A percentile compares a stretch with the other conserved stretches of the same genome.
These are phyloP conservation scores for Cariama cristata DNA, from an alignment of 2,113 vertebrate species.

Conservation along the genomic window DNA sequence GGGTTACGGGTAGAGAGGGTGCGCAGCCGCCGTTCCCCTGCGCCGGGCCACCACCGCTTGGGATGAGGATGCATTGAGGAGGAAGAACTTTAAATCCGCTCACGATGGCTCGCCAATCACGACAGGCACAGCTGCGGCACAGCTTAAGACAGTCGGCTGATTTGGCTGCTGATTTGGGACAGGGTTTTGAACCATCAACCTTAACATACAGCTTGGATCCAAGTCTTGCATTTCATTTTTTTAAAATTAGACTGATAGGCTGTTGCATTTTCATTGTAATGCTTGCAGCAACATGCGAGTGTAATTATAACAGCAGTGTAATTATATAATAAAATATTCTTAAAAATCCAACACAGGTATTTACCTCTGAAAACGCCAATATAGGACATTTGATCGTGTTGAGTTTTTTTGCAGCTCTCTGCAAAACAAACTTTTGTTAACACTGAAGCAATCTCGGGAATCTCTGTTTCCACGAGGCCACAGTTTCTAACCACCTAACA, in stretches of 20 bases:
- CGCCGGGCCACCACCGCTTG: background rate
- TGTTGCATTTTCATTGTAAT: background rate
- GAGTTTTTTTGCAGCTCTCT: background rate
- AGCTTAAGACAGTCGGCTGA: fast-evolving
- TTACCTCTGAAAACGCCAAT: background rate
- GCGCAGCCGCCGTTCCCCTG: background rate
- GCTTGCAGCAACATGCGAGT: background rate
- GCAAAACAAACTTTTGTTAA: background rate
- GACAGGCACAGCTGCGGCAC: background rate
- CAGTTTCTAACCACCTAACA: background rate
- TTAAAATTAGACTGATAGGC: background rate
- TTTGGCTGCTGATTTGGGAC: background rate
- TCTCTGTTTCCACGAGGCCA: background rate
- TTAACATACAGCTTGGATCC: background rate
- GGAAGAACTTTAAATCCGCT: background rate
- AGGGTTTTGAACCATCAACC: background rate
- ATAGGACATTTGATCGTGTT: background rate
- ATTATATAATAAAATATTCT: background rate
- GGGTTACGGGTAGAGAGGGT: background rate
- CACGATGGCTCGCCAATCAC: background rate
- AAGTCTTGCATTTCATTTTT: background rate
- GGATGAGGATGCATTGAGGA: background rate
- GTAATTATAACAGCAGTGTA: background rate
- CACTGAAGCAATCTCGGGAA: background rate
- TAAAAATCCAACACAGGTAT: background rate